Evolutionary conservation across 1,140 invertebrate genomes (phyloP), one percentile per base, ranked within the genome.

Genomic region (Temnothorax curvispinosus): DNA sequence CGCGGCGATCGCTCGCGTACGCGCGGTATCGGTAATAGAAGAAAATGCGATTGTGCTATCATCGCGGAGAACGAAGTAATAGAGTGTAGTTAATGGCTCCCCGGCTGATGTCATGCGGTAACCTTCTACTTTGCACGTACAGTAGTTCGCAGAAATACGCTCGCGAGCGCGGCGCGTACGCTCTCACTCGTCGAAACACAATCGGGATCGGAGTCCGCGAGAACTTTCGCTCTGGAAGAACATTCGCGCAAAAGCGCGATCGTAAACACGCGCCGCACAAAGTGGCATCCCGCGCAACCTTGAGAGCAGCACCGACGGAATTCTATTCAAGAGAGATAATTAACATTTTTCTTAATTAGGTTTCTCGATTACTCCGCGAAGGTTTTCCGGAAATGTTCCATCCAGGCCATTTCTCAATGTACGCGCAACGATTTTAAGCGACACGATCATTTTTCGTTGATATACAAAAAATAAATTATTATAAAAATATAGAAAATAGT

Each of bases 71-170:
- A 87, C 89, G 56, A 77, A 89, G 87, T 90, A 91, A 86, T 89
- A 87, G 89, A 91, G 85, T 86, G 82, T 72, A 88, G 89, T 87
- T 69, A 91, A 91, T 86, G 86, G 90, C 78, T 35, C 18, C 21
- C 18, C 21, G 64, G 72, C 90, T 91, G 90, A 91, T 91, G 90
- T 91, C 90, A 91, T 89, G 50, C 90, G 76, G 86, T 89, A 91
- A 91, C 90, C 90, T 91, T 91, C 90, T 91, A 89, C 90, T 91
- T 91, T 80, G 90, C 82, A 89, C 85, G 90, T 88, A 88, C 89
- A 84, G 72, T 77, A 71, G 76, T 82, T 80, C 87, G 64, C 76
- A 88, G 82, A 88, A 88, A 90, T 44, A 50, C 58, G 56, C 69
- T 52, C 47, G 44, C n/a, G 32, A 35, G n/a, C 32, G 64, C n/a